phyloP scores from a whole-genome alignment of 1,140 invertebrate species.

The Melipona quadrifasciata region DNA sequence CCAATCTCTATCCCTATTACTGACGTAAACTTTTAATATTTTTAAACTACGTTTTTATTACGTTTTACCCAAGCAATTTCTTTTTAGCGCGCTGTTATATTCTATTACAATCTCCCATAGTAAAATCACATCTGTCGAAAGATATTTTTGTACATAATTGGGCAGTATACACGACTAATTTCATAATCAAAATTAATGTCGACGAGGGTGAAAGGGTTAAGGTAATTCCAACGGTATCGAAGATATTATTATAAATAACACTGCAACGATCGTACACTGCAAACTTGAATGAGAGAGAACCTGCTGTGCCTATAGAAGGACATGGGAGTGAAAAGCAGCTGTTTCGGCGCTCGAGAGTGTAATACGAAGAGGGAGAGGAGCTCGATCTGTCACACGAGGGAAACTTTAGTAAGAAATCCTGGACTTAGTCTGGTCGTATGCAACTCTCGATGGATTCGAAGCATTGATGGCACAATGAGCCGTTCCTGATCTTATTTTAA shows the following conservation, averaged over 20 bases:
- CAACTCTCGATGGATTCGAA: not conserved
- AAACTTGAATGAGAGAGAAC: not conserved
- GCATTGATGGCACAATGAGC: not conserved
- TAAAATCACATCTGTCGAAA: not conserved
- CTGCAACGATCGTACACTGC: not conserved
- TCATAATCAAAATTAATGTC: not conserved
- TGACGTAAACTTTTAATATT: not conserved
- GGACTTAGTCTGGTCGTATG: not conserved
- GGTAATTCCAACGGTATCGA: not conserved
- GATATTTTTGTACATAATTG: not conserved
- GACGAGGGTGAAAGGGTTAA: constrained; percentile 10
- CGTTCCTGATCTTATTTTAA: too few relatives aligned
- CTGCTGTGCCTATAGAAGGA: not conserved
- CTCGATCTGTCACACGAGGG: not conserved
- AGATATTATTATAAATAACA: not conserved
- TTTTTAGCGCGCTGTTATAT: not conserved
- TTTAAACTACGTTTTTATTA: not conserved
- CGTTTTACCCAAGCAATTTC: not conserved
- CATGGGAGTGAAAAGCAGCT: not conserved
- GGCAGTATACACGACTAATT: not conserved
- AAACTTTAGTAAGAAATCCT: not conserved
- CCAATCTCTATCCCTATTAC: not conserved
- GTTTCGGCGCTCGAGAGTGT: not conserved
- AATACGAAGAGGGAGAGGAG: not conserved
- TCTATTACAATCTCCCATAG: not conserved